Conservation (phyloP, 2,797 vertebrate species). For the Psittacula echo region DNA sequence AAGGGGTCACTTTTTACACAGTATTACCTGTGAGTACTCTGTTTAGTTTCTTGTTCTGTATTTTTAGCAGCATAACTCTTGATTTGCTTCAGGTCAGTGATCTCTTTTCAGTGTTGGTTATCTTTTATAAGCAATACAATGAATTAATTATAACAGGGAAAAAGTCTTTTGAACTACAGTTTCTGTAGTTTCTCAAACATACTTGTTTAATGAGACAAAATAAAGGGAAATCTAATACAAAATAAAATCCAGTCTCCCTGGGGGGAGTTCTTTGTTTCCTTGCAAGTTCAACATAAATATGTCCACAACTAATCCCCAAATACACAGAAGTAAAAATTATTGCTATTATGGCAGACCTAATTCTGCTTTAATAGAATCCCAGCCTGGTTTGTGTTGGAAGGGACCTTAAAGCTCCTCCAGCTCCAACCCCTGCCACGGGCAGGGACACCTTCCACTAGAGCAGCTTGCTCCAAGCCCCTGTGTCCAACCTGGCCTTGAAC, state of each 20-base stretch:
- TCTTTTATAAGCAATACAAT: neutral
- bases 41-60: neutral
- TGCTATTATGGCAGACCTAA: fast-evolving
- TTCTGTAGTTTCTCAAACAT: neutral
- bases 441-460: neutral
- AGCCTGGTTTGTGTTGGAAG: neutral
- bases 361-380: neutral
- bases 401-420: neutral
- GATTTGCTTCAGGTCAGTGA: neutral
- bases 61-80: neutral
- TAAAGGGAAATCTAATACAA: neutral
- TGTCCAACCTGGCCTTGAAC: too few relatives aligned
- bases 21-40: neutral
- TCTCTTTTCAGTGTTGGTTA: neutral
- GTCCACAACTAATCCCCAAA: neutral
- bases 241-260: neutral
- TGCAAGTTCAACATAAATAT: neutral
- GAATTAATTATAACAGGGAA: neutral
- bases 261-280: neutral
- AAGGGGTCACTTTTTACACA: neutral
- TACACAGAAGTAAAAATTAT: too few relatives aligned
- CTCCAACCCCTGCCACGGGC: neutral
- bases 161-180: neutral
- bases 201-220: neutral
- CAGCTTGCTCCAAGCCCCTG: too few relatives aligned